Base-by-base conservation (phyloP, 2,888 invertebrate species). In the Platycheirus rosarum region DNA sequence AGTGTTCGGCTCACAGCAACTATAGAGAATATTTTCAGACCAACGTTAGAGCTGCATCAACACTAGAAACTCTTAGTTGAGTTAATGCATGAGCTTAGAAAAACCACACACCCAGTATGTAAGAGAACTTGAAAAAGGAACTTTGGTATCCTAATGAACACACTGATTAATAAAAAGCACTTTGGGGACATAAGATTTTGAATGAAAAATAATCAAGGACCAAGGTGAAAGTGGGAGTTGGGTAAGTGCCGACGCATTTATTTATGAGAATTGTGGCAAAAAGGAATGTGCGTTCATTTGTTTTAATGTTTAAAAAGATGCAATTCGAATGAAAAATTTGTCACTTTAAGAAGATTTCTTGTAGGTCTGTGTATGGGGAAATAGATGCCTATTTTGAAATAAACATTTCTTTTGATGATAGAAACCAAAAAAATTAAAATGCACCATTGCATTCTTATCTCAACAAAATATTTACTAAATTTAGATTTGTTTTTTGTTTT, bases 81-180 rank as follows among this genome's bases (percentile, higher is more conserved):
- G 35, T 53, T 35, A 35, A 53, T 20, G 35, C 53, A 37, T 20
- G 20, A 53, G 53, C 53, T 53, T 37, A 20, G 20, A 37, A 53
- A 53, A 53, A 53, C 53, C 53, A 35, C 53, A 53, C n/a, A 13
- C 11, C 16, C 35, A n/a, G 20, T 35, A 53, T 53, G n/a, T 32
- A 18, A 53, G 11, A n/a, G n/a, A 53, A 53, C 35, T 35, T 53
- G 35, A 8, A 53, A 37, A 35, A 53, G 35, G n/a, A 37, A 18
- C 18, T 53, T 53, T 53, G 18, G 35, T 18, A 53, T 53, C 20
- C 18, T 53, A 20, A 53, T 53, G 53, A 53, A 53, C 32, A 51
- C 18, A n/a, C 35, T 37, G 18, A 37, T 35, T 35, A 35, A 18
- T 18, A 20, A 53, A 53, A 23, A 23, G 23, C 23, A 23, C 23